These are phyloP conservation scores for Anarhynchus alexandrinus DNA, from an alignment of 2,113 vertebrate genomes.

Conservation along the genomic window DNA sequence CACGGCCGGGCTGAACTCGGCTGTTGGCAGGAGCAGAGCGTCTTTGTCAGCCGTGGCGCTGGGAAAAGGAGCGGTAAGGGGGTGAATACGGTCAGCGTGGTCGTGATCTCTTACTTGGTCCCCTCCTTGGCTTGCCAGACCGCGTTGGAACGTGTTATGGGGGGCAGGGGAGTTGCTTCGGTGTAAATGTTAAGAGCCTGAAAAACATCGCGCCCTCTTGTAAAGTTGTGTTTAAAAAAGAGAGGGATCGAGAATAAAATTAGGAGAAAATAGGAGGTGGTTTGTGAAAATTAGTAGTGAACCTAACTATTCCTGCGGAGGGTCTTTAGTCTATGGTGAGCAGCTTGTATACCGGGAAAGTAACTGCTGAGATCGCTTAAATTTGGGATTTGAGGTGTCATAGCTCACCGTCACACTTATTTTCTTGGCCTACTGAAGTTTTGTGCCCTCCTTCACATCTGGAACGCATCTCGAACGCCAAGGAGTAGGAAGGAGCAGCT, in stretches of 20 bases:
- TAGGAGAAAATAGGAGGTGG: background rate
- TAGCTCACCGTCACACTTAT: background rate
- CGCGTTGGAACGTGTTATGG: accelerated
- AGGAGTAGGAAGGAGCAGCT: background rate
- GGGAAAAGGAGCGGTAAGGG: background rate
- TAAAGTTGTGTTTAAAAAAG: background rate
- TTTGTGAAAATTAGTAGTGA: background rate
- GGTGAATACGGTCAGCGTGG: background rate
- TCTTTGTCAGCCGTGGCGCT: background rate
- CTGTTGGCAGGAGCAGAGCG: background rate
- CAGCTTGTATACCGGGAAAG: background rate
- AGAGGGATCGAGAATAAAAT: background rate
- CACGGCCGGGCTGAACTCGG: background rate
- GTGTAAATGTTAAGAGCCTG: background rate
- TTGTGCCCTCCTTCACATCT: background rate
- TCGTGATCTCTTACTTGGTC: background rate
- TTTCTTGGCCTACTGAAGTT: background rate
- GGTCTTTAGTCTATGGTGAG: background rate
- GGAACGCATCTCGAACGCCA: background rate
- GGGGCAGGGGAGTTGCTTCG: background rate
- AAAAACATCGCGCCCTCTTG: background rate
- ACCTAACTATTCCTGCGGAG: background rate
- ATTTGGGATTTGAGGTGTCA: background rate
- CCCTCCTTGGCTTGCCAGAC: background rate
- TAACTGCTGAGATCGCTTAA: background rate